These are phyloP conservation scores for Parascotia fuliginaria DNA, from an alignment of 2,888 invertebrate species.

Conservation along the genomic window DNA sequence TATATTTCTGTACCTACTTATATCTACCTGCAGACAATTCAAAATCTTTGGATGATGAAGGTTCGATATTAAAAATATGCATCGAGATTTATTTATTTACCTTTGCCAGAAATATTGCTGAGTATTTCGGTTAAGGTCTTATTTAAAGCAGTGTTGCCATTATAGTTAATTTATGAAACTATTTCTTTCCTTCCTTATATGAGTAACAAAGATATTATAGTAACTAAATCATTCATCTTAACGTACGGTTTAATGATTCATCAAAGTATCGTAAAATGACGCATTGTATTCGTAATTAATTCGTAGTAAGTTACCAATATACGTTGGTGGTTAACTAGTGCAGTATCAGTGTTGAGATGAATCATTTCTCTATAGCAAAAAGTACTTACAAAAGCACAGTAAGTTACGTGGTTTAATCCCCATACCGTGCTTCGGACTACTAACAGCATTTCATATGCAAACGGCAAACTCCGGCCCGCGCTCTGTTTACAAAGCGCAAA, in stretches of 20 bases:
- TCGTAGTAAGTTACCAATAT: constrained; percentile 44
- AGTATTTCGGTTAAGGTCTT: too few relatives aligned
- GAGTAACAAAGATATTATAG: constrained; percentile 10
- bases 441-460: constrained; percentile 70
- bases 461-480: constrained; percentile 55
- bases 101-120: too few relatives aligned
- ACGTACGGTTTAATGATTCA: constrained; percentile 62
- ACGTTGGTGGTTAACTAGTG: constrained; percentile 49
- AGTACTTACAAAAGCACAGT: constrained; percentile 29
- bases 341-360: constrained; percentile 55
- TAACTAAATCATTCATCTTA: constrained; percentile 56
- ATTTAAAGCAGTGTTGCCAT: neutral
- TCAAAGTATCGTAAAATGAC: constrained; percentile 58
- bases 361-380: constrained; percentile 49
- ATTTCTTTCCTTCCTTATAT: neutral
- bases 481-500: constrained; percentile 62
- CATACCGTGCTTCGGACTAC: constrained; percentile 44
- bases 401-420: constrained; percentile 51
- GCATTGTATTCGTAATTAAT: constrained; percentile 60
- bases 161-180: neutral
- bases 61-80: too few relatives aligned
- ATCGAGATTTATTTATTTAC: too few relatives aligned
- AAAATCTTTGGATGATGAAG: too few relatives aligned
- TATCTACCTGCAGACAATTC: too few relatives aligned
- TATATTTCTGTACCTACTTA: too few relatives aligned